Evolutionary conservation across 1,140 invertebrate species (phyloP), one percentile per base, ranked within the genome.

Genomic region (Micrasema minimum): DNA sequence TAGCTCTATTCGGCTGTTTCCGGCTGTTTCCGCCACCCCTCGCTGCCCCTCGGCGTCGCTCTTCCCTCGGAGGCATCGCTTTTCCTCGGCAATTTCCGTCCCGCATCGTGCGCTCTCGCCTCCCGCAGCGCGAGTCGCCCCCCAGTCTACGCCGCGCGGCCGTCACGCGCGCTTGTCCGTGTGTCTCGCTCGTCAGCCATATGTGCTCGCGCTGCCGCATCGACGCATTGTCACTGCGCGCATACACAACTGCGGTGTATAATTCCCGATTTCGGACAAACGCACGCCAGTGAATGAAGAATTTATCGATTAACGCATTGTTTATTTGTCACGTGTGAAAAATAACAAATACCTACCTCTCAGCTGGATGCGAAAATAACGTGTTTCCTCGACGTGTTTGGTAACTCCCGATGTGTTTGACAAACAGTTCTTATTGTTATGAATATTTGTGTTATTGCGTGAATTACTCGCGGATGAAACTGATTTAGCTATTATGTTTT

Each of bases 71-170:
- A 20, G 57, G 18, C 67, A 53, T 43, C 51, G 51, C 38, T 45
- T 43, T 46, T 26, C 67, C 38, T 53, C 51, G 37, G 31, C 31
- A 0, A 22, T 53, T 31, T 59, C 55, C 51, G 38, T 31, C 37
- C 5, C 37, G 20, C 57, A 12, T 62, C 38, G 57, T 14, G 57
- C n/a, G 57, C 45, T 16, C 48, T 16, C 61, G 67, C 46, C 67
- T 50, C 72, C 67, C 50, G 38, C 68, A 55, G 37, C 57, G 55
- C 68, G 41, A 46, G 46, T 43, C 68, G 55, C 38, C 53, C 53
- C 31, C 38, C 72, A 75, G 72, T 75, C 61, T 55, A 57, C 57
- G 59, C 59, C 69, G 66, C 59, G 68, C 69, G 73, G 53, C 62
- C 73, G 57, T 20, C 14, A 43, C 37, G 41, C 57, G 57, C 16